Percentiles rank a stretch among this genome's conserved stretches.
Evolutionary conservation across 2,797 vertebrate species (phyloP).

Genomic region (Anguilla obscura): DNA sequence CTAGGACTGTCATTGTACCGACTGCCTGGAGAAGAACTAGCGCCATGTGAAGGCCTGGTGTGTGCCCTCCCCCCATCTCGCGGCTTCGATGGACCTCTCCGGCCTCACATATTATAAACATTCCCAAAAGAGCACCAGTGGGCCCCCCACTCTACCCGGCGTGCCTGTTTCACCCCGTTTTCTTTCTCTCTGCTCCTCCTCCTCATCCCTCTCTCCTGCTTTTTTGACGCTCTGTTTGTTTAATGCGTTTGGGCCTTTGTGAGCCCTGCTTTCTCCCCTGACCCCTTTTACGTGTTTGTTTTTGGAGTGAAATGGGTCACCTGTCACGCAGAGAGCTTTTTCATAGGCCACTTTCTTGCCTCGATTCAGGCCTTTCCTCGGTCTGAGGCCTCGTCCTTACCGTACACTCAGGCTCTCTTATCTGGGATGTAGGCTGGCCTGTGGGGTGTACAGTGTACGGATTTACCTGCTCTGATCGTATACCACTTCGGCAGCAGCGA

Average conservation of each 20-base stretch:
- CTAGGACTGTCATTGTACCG: too few species aligned
- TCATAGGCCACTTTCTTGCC: neutral
- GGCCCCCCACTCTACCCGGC: neutral
- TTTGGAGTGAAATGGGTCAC: conserved; percentile 17
- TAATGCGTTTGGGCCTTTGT: neutral
- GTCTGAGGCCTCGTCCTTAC: neutral
- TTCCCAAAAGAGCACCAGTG: neutral
- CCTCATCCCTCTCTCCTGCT: neutral
- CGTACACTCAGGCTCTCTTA: neutral
- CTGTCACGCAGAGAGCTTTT: neutral
- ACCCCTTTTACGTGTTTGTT: conserved; percentile 19
- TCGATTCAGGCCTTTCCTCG: neutral
- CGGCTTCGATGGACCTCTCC: neutral
- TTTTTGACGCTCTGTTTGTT: conserved; percentile 16
- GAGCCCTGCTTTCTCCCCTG: neutral
- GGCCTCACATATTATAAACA: neutral
- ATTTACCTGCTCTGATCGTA: neutral
- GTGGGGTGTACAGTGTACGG: neutral
- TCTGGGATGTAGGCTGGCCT: neutral
- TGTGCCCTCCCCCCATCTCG: neutral
- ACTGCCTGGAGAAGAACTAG: too few species aligned
- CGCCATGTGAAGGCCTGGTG: too few species aligned
- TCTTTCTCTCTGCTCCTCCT: neutral
- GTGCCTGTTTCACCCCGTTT: neutral
- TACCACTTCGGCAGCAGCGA: neutral